Conservation (phyloP, 2,113 vertebrate genomes). For the Petrocephalus microphthalmus region DNA sequence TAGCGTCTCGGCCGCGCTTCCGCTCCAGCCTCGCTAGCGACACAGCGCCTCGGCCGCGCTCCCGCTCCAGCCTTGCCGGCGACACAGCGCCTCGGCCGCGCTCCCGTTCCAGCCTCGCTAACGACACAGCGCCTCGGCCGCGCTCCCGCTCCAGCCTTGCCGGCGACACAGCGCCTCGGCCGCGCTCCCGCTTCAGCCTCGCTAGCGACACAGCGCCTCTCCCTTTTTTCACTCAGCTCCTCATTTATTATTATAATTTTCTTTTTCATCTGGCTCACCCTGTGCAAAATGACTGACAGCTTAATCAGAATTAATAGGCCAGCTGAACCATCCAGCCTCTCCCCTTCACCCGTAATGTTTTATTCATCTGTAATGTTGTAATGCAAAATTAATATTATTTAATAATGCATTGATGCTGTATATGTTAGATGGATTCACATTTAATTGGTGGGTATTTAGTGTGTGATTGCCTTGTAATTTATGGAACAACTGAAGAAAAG, state of each 20-base stretch:
- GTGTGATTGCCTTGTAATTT: slow-evolving; percentile 40
- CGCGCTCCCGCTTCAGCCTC: slow-evolving; percentile 15
- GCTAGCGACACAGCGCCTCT: slow-evolving; percentile 22
- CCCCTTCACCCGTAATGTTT: slow-evolving; percentile 38
- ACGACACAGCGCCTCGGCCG: too few species aligned
- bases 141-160: slow-evolving; percentile 17
- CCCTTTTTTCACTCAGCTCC: slow-evolving; percentile 20
- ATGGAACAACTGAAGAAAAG: slow-evolving; percentile 31
- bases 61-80: too few species aligned
- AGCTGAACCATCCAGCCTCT: slow-evolving; percentile 26
- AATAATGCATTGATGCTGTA: slow-evolving; percentile 41
- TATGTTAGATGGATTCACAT: slow-evolving; percentile 39
- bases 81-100: too few species aligned
- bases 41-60: not conserved
- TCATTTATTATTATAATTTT: slow-evolving; percentile 33
- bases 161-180: not conserved
- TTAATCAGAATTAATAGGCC: slow-evolving; percentile 39
- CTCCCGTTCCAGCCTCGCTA: not conserved
- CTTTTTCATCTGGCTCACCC: slow-evolving; percentile 28
- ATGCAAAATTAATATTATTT: slow-evolving; percentile 46
- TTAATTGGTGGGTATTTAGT: slow-evolving; percentile 45
- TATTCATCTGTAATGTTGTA: slow-evolving; percentile 44
- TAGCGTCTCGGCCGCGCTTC: too few species aligned
- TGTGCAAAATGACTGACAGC: slow-evolving; percentile 33
- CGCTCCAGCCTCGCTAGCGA: not conserved